These are phyloP conservation scores for Xestoiulus laeticollis DNA, from an alignment of 2,888 invertebrate genomes.

Conservation along the genomic window DNA sequence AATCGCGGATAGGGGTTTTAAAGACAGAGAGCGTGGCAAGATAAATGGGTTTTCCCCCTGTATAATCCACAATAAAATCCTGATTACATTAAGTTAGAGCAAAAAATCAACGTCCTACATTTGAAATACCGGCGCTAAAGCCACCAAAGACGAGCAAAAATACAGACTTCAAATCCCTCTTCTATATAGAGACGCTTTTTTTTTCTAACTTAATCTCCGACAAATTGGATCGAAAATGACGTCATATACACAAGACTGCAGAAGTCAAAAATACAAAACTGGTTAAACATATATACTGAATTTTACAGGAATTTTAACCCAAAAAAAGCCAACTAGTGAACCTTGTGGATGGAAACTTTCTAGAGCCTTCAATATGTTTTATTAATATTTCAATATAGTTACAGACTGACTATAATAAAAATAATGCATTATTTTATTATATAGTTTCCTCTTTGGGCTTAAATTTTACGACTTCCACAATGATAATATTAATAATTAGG, in stretches of 20 bases:
- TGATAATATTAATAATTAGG: not conserved
- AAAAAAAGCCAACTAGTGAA: not conserved
- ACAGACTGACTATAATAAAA: not conserved
- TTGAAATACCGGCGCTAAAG: not conserved
- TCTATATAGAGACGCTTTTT: not conserved
- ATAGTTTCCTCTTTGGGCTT: not conserved
- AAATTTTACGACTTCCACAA: not conserved
- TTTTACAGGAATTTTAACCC: not conserved
- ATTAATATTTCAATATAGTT: not conserved
- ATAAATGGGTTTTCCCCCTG: constrained; percentile 15
- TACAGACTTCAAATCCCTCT: not conserved
- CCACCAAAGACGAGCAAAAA: constrained; percentile 16
- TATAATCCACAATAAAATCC: constrained; percentile 34
- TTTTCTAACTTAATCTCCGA: not conserved
- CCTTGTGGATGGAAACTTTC: no score
- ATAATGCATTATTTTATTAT: not conserved
- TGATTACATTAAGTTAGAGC: constrained; percentile 29
- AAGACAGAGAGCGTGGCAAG: constrained; percentile 27
- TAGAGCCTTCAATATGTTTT: no score
- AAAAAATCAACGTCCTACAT: constrained; percentile 32
- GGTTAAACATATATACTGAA: not conserved
- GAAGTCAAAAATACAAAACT: not conserved
- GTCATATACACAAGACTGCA: not conserved
- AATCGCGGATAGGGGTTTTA: constrained; percentile 16
- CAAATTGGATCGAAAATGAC: constrained; percentile 11